Base-by-base conservation (phyloP, 2,797 vertebrate genomes). In the Chiloscyllium punctatum region DNA sequence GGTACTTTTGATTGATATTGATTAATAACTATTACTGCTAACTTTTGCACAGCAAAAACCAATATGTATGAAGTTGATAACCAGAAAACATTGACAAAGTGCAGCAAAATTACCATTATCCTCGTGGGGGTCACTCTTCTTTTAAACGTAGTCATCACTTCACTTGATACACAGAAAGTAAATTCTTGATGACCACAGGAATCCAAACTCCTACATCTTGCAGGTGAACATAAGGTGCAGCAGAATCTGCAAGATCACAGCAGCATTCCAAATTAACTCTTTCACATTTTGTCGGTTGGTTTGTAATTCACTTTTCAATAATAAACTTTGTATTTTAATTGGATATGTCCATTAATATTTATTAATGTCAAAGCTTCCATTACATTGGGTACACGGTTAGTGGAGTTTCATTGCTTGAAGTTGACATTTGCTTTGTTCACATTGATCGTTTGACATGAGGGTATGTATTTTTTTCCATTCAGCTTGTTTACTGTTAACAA, bases 81-180 rank as follows among this genome's bases (percentile, higher is more conserved):
- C 96, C 99, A 99, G 90, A 98, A 97, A 96, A 97, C 96, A 25
- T 97, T 99, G 95, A 97, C 99, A 95, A 96, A 98, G 94, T 97
- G 98, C 97, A 99, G 99, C 97, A 99, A 99, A 0, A 66, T 96
- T 1, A 97, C 97, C 72, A 99, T 98, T 1, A 95, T 96, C 37
- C 96, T 99, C 95, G 98, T 99, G 96, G 98, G 98, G 96, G 96
- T 99, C 97, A 98, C 98, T 0, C 98, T 98, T 95, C 97, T 99
- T 96, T 96, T 98, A 97, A 99, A 99, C 96, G 97, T 99, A 97
- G 98, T 99, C 97, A 99, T 99, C 97, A 98, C 98, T 0, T 98
- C 98, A 21, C 98, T 99, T 0, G 98, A 99, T 48, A 98, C 99
- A 96, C 98, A 99, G 96, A 98, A 98, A 97, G 98, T 98, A 0